Percentiles rank a stretch among this genome's conserved stretches.
Evolutionary conservation across 2,888 invertebrate genomes (phyloP).

Genomic region (Trichopria drosophilae): DNA sequence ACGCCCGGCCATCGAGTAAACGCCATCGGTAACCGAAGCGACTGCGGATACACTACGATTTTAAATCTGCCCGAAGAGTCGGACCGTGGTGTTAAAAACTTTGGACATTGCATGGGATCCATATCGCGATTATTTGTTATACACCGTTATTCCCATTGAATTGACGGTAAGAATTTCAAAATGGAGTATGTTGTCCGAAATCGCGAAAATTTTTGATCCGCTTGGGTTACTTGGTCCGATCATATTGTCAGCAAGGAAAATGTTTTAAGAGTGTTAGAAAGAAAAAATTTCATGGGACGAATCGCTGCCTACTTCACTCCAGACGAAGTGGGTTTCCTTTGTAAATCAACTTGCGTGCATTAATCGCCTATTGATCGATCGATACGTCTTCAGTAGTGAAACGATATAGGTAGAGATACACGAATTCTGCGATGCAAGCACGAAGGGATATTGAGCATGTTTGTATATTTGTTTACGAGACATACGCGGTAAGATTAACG

Average conservation of each 20-base stretch:
- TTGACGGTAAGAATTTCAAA: no score
- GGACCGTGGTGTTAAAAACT: no score
- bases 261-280: constrained; percentile 31
- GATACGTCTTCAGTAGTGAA: neutral
- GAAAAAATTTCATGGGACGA: constrained; percentile 33
- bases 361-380: neutral
- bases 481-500: neutral
- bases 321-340: constrained; percentile 22
- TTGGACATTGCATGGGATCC: no score
- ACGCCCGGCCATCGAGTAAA: no score
- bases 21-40: no score
- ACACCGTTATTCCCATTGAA: no score
- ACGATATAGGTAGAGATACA: constrained; percentile 25
- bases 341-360: constrained; percentile 8
- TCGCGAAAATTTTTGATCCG: constrained; percentile 26
- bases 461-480: constrained; percentile 9
- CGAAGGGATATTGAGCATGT: constrained; percentile 26
- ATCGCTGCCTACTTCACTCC: constrained; percentile 22
- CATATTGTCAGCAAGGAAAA: constrained; percentile 25
- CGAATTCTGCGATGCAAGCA: constrained; percentile 31
- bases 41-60: no score
- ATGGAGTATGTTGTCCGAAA: no score
- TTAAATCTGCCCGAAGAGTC: no score
- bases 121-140: no score
- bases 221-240: constrained; percentile 32